Base-by-base conservation (phyloP, 2,113 vertebrate genomes). In the Plecturocebus donacophilus region DNA sequence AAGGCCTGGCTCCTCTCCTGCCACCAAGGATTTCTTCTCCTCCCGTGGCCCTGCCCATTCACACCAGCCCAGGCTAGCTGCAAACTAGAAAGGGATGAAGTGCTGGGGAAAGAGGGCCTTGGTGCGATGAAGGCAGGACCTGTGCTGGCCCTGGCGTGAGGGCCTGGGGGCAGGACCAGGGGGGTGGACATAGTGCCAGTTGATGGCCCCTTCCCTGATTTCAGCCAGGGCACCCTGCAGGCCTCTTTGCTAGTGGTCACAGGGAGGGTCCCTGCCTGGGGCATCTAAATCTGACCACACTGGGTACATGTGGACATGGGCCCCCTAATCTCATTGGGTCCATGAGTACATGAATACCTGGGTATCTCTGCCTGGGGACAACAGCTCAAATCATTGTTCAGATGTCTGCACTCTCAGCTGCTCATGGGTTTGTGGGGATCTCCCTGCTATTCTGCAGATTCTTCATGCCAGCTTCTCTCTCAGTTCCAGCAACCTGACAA, bases 11-110 rank as follows among this genome's bases (percentile, higher is more conserved):
- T 30, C 27, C 77, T n/a, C 58, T 76, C 47, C 87, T 3, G 17
- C 25, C 30, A 6, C 56, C 5, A 1, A 52, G 45, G 40, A 30
- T 27, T n/a, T 12, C 76, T 71, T 11, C 45, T 38, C n/a, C 5
- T 35, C 19, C 35, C 64, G 20, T 7, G 5, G 5, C 23, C 61
- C 12, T 42, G 1, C 68, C 49, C 7, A 1, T 20, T 35, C 64
- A 12, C 21, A 9, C 20, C 49, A 30, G 30, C 52, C 47, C 45
- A 13, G 30, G 64, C 30, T 21, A 38, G 14, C n/a, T 42, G 4
- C 40, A 19, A 30, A 19, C 4, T 0, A 13, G 64, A 64, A 23
- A 10, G 1, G 0, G 38, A 19, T 6, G 5, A 45, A 30, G 70
- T 6, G 20, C 47, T 49, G 3, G 38, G 87, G 81, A 38, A 49